These are phyloP conservation scores for Oxyura jamaicensis DNA, from an alignment of 2,113 vertebrate species.

Conservation along the genomic window DNA sequence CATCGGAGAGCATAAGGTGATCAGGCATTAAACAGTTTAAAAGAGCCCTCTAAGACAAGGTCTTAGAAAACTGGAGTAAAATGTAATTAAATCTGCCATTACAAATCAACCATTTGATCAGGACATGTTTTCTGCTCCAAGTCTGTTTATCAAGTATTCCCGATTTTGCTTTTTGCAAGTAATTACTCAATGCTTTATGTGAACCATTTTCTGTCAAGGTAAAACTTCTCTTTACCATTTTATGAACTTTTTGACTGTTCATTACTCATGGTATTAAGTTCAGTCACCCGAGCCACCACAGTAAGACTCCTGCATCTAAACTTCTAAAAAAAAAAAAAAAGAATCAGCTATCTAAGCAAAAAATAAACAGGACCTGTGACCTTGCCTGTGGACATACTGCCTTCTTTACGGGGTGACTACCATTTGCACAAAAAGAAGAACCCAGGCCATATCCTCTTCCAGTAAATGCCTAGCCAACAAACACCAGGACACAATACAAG, in stretches of 20 bases:
- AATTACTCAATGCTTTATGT: not conserved
- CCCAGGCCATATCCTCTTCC: not conserved
- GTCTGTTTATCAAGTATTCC: not conserved
- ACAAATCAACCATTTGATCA: not conserved
- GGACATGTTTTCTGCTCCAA: not conserved
- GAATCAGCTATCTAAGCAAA: not conserved
- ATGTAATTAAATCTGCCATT: not conserved
- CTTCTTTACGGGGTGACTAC: not conserved
- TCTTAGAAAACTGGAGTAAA: not conserved
- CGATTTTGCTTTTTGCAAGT: not conserved
- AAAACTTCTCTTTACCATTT: not conserved
- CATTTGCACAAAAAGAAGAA: not conserved
- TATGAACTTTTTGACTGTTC: not conserved
- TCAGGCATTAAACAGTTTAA: not conserved
- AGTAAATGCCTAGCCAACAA: not conserved
- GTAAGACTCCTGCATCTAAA: not conserved
- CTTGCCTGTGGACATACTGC: not conserved
- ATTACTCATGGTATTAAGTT: not conserved
- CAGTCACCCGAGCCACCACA: not conserved
- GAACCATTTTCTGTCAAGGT: not conserved
- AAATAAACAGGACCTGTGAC: not conserved
- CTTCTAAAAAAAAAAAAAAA: not conserved
- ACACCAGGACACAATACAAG: not conserved
- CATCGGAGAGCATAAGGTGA: not conserved
- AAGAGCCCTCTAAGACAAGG: not conserved